phyloP scores from a whole-genome alignment of 2,888 invertebrate species.

The Herminia tarsipennalis region DNA sequence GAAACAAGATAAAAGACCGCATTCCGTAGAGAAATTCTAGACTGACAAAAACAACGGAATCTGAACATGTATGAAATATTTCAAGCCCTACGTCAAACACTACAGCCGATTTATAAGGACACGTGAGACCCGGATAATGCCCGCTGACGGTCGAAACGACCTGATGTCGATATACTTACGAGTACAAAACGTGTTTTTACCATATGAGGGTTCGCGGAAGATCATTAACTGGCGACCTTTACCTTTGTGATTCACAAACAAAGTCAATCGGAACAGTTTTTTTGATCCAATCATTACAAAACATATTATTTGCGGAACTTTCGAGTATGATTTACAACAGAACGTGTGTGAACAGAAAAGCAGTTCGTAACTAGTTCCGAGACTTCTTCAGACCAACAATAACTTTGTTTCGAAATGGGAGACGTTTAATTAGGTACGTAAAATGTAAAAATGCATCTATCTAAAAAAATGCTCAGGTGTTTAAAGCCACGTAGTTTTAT shows the following conservation, averaged over 20 bases:
- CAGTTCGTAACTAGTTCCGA: too few relatives aligned
- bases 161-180: conserved; percentile 16
- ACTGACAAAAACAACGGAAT: background rate
- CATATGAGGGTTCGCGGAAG: conserved; percentile 40
- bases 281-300: conserved; percentile 15
- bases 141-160: conserved; percentile 22
- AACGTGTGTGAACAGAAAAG: too few relatives aligned
- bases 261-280: conserved; percentile 26
- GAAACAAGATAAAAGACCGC: too few relatives aligned
- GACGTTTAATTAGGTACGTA: too few relatives aligned
- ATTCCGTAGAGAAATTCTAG: too few relatives aligned
- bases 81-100: conserved; percentile 1
- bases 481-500: too few relatives aligned
- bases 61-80: background rate
- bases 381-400: too few relatives aligned
- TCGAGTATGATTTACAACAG: too few relatives aligned
- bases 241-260: conserved; percentile 31
- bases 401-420: too few relatives aligned
- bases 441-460: too few relatives aligned
- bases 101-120: conserved; percentile 17
- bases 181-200: conserved; percentile 43
- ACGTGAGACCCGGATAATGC: conserved; percentile 32
- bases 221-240: conserved; percentile 37
- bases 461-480: too few relatives aligned
- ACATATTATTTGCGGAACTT: too few relatives aligned